phyloP scores from a whole-genome alignment of 2,113 vertebrate genomes.

The Megaleporinus macrocephalus region DNA sequence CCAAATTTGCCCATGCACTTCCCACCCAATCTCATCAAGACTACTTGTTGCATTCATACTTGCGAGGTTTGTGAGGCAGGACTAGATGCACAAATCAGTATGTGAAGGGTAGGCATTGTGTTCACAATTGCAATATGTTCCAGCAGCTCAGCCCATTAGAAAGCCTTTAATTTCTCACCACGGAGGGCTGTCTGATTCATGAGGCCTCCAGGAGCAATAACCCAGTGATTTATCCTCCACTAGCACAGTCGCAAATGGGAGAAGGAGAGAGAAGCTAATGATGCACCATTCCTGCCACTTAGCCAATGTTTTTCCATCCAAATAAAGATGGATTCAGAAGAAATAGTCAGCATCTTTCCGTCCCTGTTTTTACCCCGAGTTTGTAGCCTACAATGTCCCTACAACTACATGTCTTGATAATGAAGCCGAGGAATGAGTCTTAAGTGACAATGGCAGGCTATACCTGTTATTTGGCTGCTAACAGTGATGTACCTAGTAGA shows the following conservation, averaged over 20 bases:
- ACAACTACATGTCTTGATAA: not conserved
- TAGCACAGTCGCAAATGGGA: slow-evolving; percentile 62
- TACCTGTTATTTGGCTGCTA: not conserved
- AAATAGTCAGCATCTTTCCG: slow-evolving; percentile 56
- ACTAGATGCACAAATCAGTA: slow-evolving; percentile 53
- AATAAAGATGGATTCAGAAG: slow-evolving; percentile 70
- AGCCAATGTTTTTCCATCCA: slow-evolving; percentile 66
- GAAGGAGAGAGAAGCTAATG: slow-evolving; percentile 71
- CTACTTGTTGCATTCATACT: slow-evolving; percentile 50
- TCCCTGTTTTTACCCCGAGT: slow-evolving; percentile 22
- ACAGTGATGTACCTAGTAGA: not conserved
- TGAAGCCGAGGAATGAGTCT: not conserved
- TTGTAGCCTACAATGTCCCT: not conserved
- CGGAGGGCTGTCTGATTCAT: slow-evolving; percentile 68
- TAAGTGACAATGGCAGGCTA: too few relatives aligned
- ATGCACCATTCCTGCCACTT: slow-evolving; percentile 72
- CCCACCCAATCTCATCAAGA: slow-evolving; percentile 13
- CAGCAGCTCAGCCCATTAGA: slow-evolving; percentile 66
- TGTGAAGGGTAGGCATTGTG: slow-evolving; percentile 52
- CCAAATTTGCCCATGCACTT: slow-evolving; percentile 29
- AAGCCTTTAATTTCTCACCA: slow-evolving; percentile 71
- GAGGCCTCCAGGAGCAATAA: slow-evolving; percentile 72
- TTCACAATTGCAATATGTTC: slow-evolving; percentile 65
- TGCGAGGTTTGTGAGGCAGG: slow-evolving; percentile 47
- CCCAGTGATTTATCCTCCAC: slow-evolving; percentile 73